Percentiles rank a stretch among this genome's conserved stretches.
phyloP scores from a whole-genome alignment of 1,140 invertebrate species.

The Euwallacea fornicatus region DNA sequence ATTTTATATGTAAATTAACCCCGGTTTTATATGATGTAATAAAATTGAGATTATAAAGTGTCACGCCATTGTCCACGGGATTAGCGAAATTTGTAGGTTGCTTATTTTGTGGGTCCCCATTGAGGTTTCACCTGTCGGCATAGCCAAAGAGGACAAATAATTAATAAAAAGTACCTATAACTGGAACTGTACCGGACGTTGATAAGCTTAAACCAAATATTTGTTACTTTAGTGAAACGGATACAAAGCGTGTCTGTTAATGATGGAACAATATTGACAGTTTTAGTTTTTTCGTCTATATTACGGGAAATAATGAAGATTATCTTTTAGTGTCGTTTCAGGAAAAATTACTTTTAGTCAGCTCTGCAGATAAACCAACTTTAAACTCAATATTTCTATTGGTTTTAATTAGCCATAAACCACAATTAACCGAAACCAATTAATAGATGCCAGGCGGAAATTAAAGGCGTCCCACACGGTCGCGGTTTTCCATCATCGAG shows the following conservation, averaged over 20 bases:
- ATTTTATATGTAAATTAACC: conserved; percentile 5
- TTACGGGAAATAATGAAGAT: conserved; percentile 22
- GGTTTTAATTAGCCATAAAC: no score
- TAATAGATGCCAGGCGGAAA: no score
- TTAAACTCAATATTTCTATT: neutral
- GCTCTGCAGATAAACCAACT: neutral
- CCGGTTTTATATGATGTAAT: no score
- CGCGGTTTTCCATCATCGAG: no score
- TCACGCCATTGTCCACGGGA: no score
- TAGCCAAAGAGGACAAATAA: neutral
- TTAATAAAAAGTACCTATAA: conserved; percentile 15
- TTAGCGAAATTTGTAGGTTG: neutral
- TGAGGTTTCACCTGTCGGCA: no score
- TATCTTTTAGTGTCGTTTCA: conserved; percentile 7
- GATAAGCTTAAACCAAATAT: conserved; percentile 24
- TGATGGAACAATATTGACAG: conserved; percentile 28
- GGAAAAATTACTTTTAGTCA: neutral
- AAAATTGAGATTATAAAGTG: no score
- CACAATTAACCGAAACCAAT: no score
- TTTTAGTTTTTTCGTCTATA: conserved; percentile 24
- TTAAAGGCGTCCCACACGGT: no score
- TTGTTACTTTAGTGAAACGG: conserved; percentile 18
- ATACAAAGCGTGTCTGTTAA: conserved; percentile 22
- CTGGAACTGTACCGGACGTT: conserved; percentile 20
- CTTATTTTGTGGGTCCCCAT: no score